Base-by-base conservation (phyloP, 2,888 invertebrate species). In the Horisme vitalbata region DNA sequence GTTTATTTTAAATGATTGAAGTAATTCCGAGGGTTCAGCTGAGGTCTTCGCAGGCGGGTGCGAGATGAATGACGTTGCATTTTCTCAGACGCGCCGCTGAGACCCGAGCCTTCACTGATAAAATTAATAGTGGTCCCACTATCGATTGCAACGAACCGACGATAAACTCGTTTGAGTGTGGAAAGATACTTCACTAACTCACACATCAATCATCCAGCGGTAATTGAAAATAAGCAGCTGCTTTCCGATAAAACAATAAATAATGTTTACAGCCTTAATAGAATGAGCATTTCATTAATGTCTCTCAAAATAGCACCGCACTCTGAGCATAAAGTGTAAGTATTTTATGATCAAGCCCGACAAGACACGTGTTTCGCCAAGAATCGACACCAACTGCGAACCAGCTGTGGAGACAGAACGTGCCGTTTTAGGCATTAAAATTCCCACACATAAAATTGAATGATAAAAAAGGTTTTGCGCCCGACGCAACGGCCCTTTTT, bases 371-470 rank as follows among this genome's bases (percentile, higher is more conserved):
- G 86, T 87, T 82, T 80, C 41, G 78, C 79, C 43, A 75, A 68
- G 79, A 78, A 74, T 77, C 67, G 67, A 61, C 70, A 74, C 73
- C 83, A 78, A 83, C 74, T 85, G 84, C 57, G 72, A 55, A 70
- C 78, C 87, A 89, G 85, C 86, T 89, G 89, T 77, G 73, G 68
- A 67, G 63, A 71, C 63, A 84, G 88, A 84, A 86, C 87, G 88
- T 87, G 89, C 89, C 88, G 71, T 82, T 85, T 79, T 67, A 74
- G 75, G 69, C 82, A 85, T 86, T 85, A 83, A 84, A 84, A 87
- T 88, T 88, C 88, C 86, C 89, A 88, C 86, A 86, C 77, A 83
- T 84, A 81, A 84, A 85, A 83, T 83, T 79, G 73, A 78, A 80
- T 81, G 77, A 68, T 73, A 80, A 79, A 81, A 84, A 59, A 87